These are phyloP conservation scores for Dryoscopus gambensis DNA, from an alignment of 2,113 vertebrate genomes.

Conservation along the genomic window DNA sequence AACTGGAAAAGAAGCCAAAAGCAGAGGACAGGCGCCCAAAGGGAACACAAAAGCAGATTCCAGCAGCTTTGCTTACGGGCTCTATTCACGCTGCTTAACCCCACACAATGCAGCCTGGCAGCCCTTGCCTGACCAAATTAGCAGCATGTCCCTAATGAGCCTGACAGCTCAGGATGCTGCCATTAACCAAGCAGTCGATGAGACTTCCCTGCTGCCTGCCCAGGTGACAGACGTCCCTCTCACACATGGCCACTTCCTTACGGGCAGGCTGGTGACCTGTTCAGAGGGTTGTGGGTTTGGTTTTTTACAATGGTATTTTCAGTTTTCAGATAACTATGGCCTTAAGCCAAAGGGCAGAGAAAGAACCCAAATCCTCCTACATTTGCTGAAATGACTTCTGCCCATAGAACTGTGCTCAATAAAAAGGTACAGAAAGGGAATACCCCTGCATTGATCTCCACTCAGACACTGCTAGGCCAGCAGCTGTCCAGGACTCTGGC, in stretches of 20 bases:
- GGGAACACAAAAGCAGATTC: slow-evolving; percentile 28
- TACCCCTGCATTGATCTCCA: background rate
- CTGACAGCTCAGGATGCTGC: background rate
- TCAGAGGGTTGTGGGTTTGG: background rate
- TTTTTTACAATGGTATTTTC: background rate
- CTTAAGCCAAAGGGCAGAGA: background rate
- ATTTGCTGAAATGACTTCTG: background rate
- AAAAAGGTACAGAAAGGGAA: background rate
- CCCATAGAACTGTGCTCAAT: background rate
- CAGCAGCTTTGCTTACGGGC: slow-evolving; percentile 36
- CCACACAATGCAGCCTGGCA: slow-evolving; percentile 39
- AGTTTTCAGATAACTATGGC: background rate
- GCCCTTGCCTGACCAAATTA: slow-evolving; percentile 26
- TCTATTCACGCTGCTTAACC: slow-evolving; percentile 34
- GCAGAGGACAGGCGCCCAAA: background rate
- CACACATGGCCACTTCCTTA: background rate
- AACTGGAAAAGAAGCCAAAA: slow-evolving; percentile 3
- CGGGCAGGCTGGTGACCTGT: background rate
- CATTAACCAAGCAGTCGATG: background rate
- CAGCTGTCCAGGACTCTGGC: background rate
- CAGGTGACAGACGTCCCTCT: background rate
- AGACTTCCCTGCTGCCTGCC: background rate
- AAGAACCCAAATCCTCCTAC: background rate
- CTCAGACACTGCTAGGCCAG: background rate
- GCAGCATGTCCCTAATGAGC: background rate